Conservation (phyloP, 2,113 vertebrate species). For the Actenoides hombroni region DNA sequence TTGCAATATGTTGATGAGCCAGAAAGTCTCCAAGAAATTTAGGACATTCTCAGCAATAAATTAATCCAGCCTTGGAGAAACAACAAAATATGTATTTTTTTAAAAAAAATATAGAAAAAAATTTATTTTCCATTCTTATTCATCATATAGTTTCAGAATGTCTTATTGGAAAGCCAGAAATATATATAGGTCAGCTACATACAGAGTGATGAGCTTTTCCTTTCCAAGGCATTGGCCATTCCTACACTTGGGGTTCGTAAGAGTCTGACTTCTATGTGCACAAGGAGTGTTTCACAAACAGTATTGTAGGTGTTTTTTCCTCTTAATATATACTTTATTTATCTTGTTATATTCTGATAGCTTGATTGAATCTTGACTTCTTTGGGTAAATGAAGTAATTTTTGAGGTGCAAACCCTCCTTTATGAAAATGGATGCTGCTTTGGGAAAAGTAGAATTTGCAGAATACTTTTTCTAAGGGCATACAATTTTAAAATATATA, state of each 20-base stretch:
- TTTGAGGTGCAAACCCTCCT: not conserved
- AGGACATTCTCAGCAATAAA: constrained; percentile 1
- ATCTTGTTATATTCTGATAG: not conserved
- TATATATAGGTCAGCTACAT: not conserved
- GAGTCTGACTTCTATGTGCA: not conserved
- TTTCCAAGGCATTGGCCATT: not conserved
- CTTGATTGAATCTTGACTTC: not conserved
- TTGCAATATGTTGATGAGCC: not conserved
- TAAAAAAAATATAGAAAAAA: not conserved
- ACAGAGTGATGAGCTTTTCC: not conserved
- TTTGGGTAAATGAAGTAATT: constrained; percentile 47
- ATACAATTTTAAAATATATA: not conserved
- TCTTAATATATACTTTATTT: not conserved
- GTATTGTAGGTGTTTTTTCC: not conserved
- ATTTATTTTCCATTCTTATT: not conserved
- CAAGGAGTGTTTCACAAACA: not conserved
- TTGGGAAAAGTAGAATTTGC: constrained; percentile 49
- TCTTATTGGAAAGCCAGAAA: not conserved
- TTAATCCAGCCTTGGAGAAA: not conserved
- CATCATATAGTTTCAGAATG: not conserved
- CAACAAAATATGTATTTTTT: not conserved
- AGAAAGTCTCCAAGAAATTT: not conserved
- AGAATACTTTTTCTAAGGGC: constrained; percentile 31
- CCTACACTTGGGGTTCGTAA: not conserved
- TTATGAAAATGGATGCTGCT: constrained; percentile 27